Conservation (phyloP, 2,113 vertebrate species). For the Canis aureus region DNA sequence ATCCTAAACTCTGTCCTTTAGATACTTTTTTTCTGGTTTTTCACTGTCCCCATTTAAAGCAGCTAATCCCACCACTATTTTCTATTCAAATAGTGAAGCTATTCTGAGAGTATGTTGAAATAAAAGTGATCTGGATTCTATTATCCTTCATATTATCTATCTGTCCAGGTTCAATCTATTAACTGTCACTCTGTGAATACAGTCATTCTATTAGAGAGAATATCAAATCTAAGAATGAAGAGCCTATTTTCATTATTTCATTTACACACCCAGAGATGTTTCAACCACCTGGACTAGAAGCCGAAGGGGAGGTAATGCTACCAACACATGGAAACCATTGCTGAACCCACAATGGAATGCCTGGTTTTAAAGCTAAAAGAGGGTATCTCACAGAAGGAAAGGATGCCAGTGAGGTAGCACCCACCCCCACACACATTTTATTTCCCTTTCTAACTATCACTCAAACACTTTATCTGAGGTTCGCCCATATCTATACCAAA, state of each 20-base stretch:
- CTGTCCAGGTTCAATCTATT: conserved; percentile 74
- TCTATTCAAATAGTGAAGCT: conserved; percentile 78
- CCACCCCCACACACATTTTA: too few species aligned
- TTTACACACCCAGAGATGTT: conserved; percentile 34
- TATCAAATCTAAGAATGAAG: conserved; percentile 62
- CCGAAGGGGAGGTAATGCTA: background rate
- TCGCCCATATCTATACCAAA: background rate
- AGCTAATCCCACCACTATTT: conserved; percentile 68
- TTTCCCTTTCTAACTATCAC: background rate
- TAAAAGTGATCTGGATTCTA: conserved; percentile 77
- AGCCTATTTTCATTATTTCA: conserved; percentile 55
- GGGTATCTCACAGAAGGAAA: background rate
- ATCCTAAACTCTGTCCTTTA: background rate
- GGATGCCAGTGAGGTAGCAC: background rate
- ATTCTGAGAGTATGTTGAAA: conserved; percentile 77
- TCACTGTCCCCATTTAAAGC: conserved; percentile 36
- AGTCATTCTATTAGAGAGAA: conserved; percentile 64
- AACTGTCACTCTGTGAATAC: conserved; percentile 69
- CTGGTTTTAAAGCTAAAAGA: background rate
- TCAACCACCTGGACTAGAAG: conserved; percentile 24
- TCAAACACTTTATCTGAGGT: background rate
- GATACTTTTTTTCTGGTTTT: conserved; percentile 15
- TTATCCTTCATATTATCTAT: conserved; percentile 78
- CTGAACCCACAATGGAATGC: too few species aligned
- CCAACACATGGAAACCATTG: background rate